Evolutionary conservation across 2,113 vertebrate species (phyloP).

Genomic region (Gavia stellata): DNA sequence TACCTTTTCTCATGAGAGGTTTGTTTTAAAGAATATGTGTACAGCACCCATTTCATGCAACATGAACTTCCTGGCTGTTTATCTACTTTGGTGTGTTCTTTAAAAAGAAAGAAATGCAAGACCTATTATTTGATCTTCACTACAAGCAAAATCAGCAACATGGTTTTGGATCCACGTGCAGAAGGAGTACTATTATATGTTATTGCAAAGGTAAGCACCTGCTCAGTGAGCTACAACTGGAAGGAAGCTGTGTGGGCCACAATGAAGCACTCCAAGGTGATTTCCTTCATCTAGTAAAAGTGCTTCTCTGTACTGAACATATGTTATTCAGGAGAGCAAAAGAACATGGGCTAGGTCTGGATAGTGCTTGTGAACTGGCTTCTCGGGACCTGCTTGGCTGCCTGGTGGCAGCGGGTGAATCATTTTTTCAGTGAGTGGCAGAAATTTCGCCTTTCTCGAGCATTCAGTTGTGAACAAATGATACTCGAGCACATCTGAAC

Average conservation of each 20-base stretch:
- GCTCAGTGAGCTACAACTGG: not conserved
- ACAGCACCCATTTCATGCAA: not conserved
- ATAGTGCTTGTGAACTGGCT: not conserved
- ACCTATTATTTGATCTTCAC: not conserved
- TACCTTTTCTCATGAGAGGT: accelerated
- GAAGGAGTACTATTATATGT: not conserved
- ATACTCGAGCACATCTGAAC: not conserved
- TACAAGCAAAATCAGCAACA: not conserved
- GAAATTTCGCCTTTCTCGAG: not conserved
- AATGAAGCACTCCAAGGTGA: not conserved
- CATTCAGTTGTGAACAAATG: not conserved
- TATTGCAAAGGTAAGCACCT: not conserved
- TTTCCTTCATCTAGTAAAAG: not conserved
- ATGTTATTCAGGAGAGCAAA: not conserved
- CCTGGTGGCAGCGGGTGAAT: not conserved
- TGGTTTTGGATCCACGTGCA: not conserved
- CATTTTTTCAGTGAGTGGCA: not conserved
- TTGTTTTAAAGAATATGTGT: not conserved
- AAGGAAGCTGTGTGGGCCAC: not conserved
- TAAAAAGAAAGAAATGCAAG: not conserved
- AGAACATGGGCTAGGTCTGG: not conserved
- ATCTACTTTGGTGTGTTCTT: not conserved
- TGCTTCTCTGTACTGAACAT: accelerated
- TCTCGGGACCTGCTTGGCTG: not conserved
- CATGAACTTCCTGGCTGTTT: not conserved